Percentiles rank a stretch among this genome's conserved stretches.
Conservation (phyloP, 64 coral and sea anemone species). For the Stichodactyla mertensii region DNA sequence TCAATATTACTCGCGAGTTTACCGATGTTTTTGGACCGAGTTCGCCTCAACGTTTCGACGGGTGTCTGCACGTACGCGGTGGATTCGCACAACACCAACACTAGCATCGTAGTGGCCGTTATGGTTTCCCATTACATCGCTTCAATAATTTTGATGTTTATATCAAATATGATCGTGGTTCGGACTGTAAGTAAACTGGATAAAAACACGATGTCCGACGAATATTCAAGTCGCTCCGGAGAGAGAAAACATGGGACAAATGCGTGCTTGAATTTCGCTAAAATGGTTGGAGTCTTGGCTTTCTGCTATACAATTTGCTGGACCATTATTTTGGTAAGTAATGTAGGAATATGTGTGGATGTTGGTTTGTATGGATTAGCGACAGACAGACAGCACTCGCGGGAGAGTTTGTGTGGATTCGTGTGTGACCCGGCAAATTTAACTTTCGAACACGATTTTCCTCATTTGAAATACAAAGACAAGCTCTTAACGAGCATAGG, state of each 20-base stretch:
- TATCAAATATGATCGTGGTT: conserved; percentile 76
- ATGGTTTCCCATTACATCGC: conserved; percentile 65
- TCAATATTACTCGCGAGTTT: conserved; percentile 52
- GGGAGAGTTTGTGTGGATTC: not conserved
- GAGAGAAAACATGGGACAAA: conserved; percentile 28
- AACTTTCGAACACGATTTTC: too few relatives aligned
- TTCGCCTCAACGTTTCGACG: conserved; percentile 62
- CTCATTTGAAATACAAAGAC: too few relatives aligned
- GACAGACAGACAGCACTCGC: not conserved
- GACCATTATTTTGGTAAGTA: conserved; percentile 87
- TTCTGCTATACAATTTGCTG: conserved; percentile 82
- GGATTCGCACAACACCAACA: conserved; percentile 72
- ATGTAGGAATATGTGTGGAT: not conserved
- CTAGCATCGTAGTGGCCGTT: conserved; percentile 52
- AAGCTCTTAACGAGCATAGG: not conserved
- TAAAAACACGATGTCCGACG: conserved; percentile 66
- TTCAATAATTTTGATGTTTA: conserved; percentile 54
- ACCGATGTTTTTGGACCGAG: conserved; percentile 45
- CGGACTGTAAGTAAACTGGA: conserved; percentile 62
- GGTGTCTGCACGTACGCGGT: conserved; percentile 62
- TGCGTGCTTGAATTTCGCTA: conserved; percentile 88
- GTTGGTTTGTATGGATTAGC: not conserved
- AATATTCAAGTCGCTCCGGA: conserved; percentile 41
- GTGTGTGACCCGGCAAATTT: too few relatives aligned
- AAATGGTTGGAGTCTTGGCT: conserved; percentile 80